Percentiles rank a stretch among this genome's conserved stretches.
Evolutionary conservation across 2,113 vertebrate species (phyloP).

Genomic region (Chascanopsetta lugubris): DNA sequence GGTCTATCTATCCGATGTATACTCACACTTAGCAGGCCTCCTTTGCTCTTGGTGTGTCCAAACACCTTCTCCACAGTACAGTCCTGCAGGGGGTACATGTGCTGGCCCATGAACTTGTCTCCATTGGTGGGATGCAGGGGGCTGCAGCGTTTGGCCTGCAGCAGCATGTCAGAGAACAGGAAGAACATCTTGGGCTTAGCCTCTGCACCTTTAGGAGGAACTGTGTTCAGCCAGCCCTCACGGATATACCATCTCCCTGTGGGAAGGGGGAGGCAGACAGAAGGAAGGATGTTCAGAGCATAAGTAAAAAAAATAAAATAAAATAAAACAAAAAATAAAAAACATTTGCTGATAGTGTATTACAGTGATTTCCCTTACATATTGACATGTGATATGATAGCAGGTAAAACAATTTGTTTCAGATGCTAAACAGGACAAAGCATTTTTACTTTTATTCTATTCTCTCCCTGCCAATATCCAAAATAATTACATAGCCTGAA

Average conservation of each 20-base stretch:
- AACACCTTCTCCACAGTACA: conserved; percentile 86
- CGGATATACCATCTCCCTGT: conserved; percentile 78
- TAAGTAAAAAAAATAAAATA: too few species aligned
- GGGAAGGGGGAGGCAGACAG: neutral
- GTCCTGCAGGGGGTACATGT: conserved; percentile 83
- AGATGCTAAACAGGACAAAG: too few species aligned
- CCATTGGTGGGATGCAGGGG: conserved; percentile 73
- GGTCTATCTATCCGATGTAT: neutral
- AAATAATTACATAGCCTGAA: too few species aligned
- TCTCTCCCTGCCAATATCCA: too few species aligned
- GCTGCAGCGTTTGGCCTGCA: conserved; percentile 85
- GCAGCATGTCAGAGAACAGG: conserved; percentile 91
- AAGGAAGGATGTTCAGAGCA: neutral
- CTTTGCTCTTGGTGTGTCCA: conserved; percentile 82
- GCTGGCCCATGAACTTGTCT: conserved; percentile 78
- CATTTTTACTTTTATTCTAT: too few species aligned
- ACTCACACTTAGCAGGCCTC: conserved; percentile 79
- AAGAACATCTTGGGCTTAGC: conserved; percentile 86
- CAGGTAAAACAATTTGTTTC: too few species aligned
- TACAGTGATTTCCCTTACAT: too few species aligned
- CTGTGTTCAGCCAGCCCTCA: conserved; percentile 81
- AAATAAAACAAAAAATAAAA: too few species aligned
- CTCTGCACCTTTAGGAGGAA: conserved; percentile 78
- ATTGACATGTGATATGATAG: too few species aligned
- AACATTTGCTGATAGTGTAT: too few species aligned